A percentile compares a stretch with the other conserved stretches of the same genome.
Evolutionary conservation across 2,113 vertebrate species (phyloP).

Genomic region (Mormyrus lacerda): DNA sequence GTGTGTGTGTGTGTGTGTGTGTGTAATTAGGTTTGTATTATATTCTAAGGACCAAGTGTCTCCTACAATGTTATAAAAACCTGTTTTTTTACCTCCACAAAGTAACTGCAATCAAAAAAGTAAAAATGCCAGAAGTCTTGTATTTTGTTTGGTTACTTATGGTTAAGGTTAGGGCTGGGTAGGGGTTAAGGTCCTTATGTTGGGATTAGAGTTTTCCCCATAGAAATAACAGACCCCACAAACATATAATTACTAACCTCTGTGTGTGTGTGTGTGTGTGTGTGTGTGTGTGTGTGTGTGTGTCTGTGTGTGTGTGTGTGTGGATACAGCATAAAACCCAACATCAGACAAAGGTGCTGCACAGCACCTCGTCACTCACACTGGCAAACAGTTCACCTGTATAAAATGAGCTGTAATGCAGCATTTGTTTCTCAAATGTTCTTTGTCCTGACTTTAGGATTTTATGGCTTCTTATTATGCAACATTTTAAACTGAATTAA

Average conservation of each 20-base stretch:
- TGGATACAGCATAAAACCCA: background rate
- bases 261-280: background rate
- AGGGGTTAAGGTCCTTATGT: too few relatives aligned
- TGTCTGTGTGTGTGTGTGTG: background rate
- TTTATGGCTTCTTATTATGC: background rate
- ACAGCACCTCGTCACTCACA: background rate
- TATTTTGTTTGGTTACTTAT: too few relatives aligned
- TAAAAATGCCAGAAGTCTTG: too few relatives aligned
- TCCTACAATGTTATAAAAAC: too few relatives aligned
- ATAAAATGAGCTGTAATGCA: background rate
- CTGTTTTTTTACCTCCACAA: too few relatives aligned
- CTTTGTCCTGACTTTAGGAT: background rate
- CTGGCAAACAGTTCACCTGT: background rate
- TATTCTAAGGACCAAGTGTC: too few relatives aligned
- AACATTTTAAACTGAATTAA: background rate
- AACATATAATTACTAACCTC: too few relatives aligned
- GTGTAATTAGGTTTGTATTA: too few relatives aligned
- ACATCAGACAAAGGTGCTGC: background rate
- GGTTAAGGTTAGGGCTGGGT: too few relatives aligned
- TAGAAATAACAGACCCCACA: too few relatives aligned
- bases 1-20: background rate
- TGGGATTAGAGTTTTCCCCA: too few relatives aligned
- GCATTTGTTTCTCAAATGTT: background rate
- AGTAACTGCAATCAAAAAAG: too few relatives aligned
- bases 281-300: background rate